Evolutionary conservation across 2,797 vertebrate genomes (phyloP).

Genomic region (Macrochelys suwanniensis): DNA sequence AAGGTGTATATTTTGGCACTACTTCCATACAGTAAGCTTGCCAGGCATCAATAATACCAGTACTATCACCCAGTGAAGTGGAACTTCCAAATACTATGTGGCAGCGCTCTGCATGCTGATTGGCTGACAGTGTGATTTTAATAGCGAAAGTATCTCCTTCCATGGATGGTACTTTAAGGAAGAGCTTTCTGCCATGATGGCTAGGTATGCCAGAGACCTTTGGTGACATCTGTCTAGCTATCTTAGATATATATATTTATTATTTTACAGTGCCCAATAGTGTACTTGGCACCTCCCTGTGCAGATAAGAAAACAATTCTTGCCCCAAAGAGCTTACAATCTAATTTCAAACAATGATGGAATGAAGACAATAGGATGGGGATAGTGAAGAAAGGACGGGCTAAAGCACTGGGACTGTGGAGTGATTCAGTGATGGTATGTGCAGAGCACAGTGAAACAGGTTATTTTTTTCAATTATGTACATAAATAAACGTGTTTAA

Average conservation of each 20-base stretch:
- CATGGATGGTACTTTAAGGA: background rate
- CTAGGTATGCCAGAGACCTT: background rate
- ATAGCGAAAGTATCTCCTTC: background rate
- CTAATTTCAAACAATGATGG: background rate
- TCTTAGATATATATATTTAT: background rate
- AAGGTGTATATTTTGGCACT: background rate
- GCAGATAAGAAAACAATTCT: background rate
- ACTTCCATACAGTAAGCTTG: background rate
- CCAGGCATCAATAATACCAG: background rate
- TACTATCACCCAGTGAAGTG: background rate
- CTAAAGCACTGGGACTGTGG: background rate
- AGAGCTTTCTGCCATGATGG: background rate
- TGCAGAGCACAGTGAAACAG: background rate
- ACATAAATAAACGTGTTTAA: background rate
- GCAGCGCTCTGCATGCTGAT: background rate
- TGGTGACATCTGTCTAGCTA: background rate
- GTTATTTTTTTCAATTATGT: background rate
- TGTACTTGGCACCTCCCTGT: background rate
- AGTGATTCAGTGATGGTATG: background rate
- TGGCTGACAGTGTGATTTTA: background rate
- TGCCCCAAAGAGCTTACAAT: background rate
- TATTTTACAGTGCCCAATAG: background rate
- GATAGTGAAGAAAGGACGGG: background rate
- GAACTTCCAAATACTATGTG: background rate
- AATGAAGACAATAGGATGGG: background rate